phyloP scores from a whole-genome alignment of 1,140 invertebrate species.

The Drosophila burlai region DNA sequence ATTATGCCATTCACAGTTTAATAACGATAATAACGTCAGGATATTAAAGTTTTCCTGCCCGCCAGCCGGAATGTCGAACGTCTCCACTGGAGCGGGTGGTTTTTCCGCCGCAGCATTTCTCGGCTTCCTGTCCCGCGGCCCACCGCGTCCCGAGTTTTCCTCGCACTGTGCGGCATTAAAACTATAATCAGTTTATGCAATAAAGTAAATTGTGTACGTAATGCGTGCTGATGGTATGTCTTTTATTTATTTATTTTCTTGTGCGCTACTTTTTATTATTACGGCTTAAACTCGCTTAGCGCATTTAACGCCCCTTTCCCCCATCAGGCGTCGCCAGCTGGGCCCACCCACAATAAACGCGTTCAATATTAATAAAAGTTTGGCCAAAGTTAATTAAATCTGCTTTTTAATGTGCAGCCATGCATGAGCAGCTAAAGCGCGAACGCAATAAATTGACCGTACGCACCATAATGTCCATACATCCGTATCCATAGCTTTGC shows the following conservation, averaged over 20 bases:
- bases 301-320: conserved; percentile 56
- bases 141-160: conserved; percentile 2
- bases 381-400: conserved; percentile 82
- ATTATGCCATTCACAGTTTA: conserved; percentile 83
- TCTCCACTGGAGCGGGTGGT: neutral
- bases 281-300: conserved; percentile 70
- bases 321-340: conserved; percentile 30
- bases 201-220: conserved; percentile 84
- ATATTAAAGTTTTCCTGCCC: conserved; percentile 82
- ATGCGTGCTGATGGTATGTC: conserved; percentile 77
- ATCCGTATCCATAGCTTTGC: conserved; percentile 43
- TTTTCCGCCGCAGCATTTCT: neutral
- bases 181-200: conserved; percentile 84
- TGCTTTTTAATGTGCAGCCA: conserved; percentile 79
- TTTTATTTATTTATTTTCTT: conserved; percentile 83
- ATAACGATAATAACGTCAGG: conserved; percentile 82
- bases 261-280: conserved; percentile 77
- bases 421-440: conserved; percentile 66
- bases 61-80: conserved; percentile 49
- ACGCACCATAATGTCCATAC: conserved; percentile 60
- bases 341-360: conserved; percentile 53
- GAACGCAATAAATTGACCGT: conserved; percentile 80
- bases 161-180: conserved; percentile 67
- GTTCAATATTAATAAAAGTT: conserved; percentile 83
- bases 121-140: conserved; percentile 4